Conservation (phyloP, 2,113 vertebrate genomes). For the Phaethornis superciliosus region DNA sequence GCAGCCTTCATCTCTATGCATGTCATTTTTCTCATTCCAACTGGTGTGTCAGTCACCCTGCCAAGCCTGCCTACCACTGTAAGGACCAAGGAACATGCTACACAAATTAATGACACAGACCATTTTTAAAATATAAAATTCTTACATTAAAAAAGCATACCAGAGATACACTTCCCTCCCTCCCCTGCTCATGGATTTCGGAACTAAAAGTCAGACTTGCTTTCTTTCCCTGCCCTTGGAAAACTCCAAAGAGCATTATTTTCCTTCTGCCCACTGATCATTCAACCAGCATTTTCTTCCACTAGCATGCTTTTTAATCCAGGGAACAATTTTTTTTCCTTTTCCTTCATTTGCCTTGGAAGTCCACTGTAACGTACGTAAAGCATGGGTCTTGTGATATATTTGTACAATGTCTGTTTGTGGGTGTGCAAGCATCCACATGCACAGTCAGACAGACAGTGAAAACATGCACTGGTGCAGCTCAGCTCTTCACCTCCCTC, state of each 20-base stretch:
- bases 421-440: not conserved
- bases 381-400: not conserved
- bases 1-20: not conserved
- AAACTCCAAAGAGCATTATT: not conserved
- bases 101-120: not conserved
- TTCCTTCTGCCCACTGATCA: not conserved
- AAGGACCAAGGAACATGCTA: not conserved
- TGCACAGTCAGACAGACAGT: rapidly evolving
- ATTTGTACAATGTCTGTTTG: not conserved
- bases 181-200: not conserved
- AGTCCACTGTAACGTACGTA: not conserved
- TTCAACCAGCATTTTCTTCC: not conserved
- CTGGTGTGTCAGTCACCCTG: not conserved
- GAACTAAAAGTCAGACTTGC: not conserved
- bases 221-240: not conserved
- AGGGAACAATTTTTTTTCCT: not conserved
- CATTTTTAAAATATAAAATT: not conserved
- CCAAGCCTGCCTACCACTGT: not conserved
- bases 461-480: not conserved
- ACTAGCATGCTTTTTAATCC: not conserved
- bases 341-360: not conserved
- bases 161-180: not conserved
- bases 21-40: not conserved
- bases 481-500: not conserved
- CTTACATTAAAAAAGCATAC: not conserved